Evolutionary conservation across 2,888 invertebrate species (phyloP).

Genomic region (Sicus ferrugineus): DNA sequence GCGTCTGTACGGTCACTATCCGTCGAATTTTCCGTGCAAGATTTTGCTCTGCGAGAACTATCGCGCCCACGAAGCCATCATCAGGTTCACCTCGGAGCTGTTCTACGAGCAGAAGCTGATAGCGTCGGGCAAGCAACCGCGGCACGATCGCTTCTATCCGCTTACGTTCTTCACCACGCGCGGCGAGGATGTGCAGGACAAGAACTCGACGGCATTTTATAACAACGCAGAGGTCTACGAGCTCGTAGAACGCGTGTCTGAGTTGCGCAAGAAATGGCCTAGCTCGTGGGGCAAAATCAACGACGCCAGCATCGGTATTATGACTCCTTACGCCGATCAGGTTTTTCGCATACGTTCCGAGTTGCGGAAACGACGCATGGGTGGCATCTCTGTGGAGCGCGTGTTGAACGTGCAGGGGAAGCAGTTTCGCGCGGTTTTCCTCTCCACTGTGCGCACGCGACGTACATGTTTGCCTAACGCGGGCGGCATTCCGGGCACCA

Average conservation of each 20-base stretch:
- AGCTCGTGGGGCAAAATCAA: slow-evolving; percentile 76
- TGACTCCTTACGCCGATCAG: slow-evolving; percentile 86
- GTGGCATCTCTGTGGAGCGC: slow-evolving; percentile 80
- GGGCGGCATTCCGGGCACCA: slow-evolving; percentile 44
- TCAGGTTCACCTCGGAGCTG: slow-evolving; percentile 80
- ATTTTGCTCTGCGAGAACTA: slow-evolving; percentile 84
- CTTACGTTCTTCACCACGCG: slow-evolving; percentile 82
- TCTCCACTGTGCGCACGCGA: slow-evolving; percentile 78
- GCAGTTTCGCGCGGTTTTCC: slow-evolving; percentile 82
- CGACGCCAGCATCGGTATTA: slow-evolving; percentile 83
- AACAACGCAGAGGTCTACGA: slow-evolving; percentile 85
- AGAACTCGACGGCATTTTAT: slow-evolving; percentile 80
- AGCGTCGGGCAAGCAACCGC: slow-evolving; percentile 75
- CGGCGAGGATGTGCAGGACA: slow-evolving; percentile 82
- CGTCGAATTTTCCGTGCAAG: slow-evolving; percentile 77
- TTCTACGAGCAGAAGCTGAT: slow-evolving; percentile 82
- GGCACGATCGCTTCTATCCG: slow-evolving; percentile 76
- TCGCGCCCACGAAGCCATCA: slow-evolving; percentile 82
- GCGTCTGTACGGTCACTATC: slow-evolving; percentile 79
- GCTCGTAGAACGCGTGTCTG: slow-evolving; percentile 77
- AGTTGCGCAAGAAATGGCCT: slow-evolving; percentile 79
- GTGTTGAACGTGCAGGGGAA: slow-evolving; percentile 88
- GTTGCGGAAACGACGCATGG: slow-evolving; percentile 75
- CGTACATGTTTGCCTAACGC: slow-evolving; percentile 70
- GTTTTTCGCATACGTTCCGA: slow-evolving; percentile 78